Conservation (phyloP, 2,113 vertebrate genomes). For the Varanus salvator region DNA sequence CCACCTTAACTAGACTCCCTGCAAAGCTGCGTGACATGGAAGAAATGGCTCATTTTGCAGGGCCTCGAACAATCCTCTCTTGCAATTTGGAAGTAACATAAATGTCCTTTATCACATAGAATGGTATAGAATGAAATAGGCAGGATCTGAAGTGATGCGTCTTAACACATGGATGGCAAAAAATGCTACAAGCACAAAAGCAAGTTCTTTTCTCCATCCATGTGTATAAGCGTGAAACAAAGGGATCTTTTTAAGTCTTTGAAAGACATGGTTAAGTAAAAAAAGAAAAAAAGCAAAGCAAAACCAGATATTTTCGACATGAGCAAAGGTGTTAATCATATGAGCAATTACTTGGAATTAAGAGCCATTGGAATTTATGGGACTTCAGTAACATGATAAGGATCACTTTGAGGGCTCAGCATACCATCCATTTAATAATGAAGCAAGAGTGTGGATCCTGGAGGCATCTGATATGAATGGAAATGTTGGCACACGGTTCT, state of each 20-base stretch:
- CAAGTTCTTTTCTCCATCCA: neutral
- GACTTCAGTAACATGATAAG: neutral
- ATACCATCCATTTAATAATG: neutral
- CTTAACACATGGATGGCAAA: neutral
- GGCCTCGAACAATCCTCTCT: conserved; percentile 7
- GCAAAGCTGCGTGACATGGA: neutral
- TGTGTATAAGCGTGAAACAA: neutral
- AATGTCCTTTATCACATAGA: no score
- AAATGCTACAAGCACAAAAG: neutral
- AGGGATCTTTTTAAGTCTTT: neutral
- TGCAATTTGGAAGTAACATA: conserved; percentile 27
- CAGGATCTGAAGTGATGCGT: neutral
- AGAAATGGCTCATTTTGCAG: neutral
- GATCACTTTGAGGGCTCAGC: neutral
- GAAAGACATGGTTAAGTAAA: neutral
- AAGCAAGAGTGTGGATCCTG: neutral
- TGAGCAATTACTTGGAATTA: neutral
- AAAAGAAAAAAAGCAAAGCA: neutral
- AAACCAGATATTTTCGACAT: neutral
- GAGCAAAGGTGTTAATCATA: neutral
- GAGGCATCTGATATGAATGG: neutral
- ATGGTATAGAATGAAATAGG: neutral
- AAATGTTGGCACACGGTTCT: neutral
- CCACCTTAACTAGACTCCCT: conserved; percentile 35
- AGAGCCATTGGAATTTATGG: neutral